These are phyloP conservation scores for Progne subis DNA, from an alignment of 2,113 vertebrate species.

Conservation along the genomic window DNA sequence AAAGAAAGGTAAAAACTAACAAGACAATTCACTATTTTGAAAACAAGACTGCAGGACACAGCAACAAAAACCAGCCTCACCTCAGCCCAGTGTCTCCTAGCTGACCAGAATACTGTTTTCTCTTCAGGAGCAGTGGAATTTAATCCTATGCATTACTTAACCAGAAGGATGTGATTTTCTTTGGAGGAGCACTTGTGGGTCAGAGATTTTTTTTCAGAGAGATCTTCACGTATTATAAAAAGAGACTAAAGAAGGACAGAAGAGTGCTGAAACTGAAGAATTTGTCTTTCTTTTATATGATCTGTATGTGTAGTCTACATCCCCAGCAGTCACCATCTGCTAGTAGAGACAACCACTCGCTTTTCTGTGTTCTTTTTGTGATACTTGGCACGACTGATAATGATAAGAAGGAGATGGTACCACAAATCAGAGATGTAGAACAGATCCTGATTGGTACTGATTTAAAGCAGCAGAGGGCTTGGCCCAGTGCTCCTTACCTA, in stretches of 20 bases:
- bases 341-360: not conserved
- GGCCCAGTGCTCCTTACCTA: not conserved
- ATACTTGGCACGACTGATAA: not conserved
- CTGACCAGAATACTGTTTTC: not conserved
- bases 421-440: not conserved
- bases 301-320: not conserved
- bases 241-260: not conserved
- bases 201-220: not conserved
- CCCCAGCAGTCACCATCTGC: not conserved
- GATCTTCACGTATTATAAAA: not conserved
- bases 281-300: not conserved
- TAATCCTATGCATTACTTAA: not conserved
- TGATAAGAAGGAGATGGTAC: not conserved
- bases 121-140: not conserved
- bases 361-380: not conserved
- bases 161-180: not conserved
- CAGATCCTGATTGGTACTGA: not conserved
- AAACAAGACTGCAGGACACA: not conserved
- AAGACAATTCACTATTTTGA: not conserved
- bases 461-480: not conserved
- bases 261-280: not conserved
- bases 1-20: not conserved
- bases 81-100: not conserved
- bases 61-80: not conserved
- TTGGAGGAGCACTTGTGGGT: not conserved